Percentiles rank a stretch among this genome's conserved stretches.
Conservation (phyloP, 1,140 invertebrate species). For the Bombus waltoni region DNA sequence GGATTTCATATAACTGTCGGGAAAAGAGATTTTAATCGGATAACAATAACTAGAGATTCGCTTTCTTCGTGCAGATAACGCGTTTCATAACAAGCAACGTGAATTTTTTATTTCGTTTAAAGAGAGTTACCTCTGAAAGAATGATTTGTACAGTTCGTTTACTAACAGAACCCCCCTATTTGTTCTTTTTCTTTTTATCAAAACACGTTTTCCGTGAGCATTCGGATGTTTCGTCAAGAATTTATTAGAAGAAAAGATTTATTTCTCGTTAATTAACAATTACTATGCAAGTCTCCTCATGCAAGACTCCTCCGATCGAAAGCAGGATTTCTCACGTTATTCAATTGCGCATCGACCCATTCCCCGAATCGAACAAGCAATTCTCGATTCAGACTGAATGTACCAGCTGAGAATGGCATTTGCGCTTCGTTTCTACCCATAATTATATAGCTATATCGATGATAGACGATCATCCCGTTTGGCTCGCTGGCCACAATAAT, state of each 20-base stretch:
- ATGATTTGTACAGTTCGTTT: conserved; percentile 6
- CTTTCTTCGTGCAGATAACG: background rate
- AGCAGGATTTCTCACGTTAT: background rate
- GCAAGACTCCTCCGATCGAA: background rate
- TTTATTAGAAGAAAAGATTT: background rate
- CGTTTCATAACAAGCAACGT: background rate
- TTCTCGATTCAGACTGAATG: background rate
- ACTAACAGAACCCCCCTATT: background rate
- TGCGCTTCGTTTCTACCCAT: conserved; percentile 33
- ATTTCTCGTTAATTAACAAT: background rate
- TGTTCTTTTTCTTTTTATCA: background rate
- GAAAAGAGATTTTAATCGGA: background rate
- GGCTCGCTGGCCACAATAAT: conserved; percentile 40
- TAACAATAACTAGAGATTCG: background rate
- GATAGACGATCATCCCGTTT: conserved; percentile 22
- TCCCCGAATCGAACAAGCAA: background rate
- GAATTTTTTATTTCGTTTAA: background rate
- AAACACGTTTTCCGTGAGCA: background rate
- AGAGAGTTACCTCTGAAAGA: background rate
- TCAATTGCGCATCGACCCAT: background rate
- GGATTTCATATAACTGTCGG: background rate
- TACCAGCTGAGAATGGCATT: background rate
- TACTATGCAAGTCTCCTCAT: background rate
- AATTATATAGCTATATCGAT: conserved; percentile 36
- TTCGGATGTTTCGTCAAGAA: background rate